Evolutionary conservation across 2,797 vertebrate species (phyloP), one percentile per base, ranked within the genome.

Genomic region (Leptodactylus fallax): DNA sequence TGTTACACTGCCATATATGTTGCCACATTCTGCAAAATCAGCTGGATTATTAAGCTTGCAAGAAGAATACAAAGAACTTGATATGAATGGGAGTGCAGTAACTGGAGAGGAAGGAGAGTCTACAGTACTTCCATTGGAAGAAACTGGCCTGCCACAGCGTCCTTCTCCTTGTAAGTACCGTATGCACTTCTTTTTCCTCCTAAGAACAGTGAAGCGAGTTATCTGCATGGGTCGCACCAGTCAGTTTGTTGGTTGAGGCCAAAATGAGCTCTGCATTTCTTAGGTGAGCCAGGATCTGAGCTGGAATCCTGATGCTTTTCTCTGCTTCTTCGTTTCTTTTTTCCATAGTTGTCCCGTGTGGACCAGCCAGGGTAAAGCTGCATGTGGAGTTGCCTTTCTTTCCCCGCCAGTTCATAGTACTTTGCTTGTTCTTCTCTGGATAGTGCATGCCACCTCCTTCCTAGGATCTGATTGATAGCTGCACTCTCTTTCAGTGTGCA

Each of bases 121-220:
- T 97, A 98, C 96, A 96, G 97, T 96, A 96, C 98, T 98, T 97
- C 97, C 96, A 98, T 99, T 96, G 96, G 97, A 98, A 98, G 97
- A 99, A 97, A 97, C 91, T 95, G 98, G 97, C 95, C 97, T 98
- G 96, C 96, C 93, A 93, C 97, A 98, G 95, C 95, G 95, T 97
- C 97, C 96, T 95, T 96, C 94, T 98, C 98, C 96, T 95, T 98
- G 98, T 97, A 99, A 95, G 97, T 98, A 99, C 96, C 98, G 97
- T 98, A 98, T 96, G 96, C 98, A 99, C 96, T 99, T 99, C 97
- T 99, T 99, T 97, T 99, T 99, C 97, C 98, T 97, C 98, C 98
- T 99, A 96, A 94, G 96, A 95, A 98, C 95, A 97, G 97, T 96
- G 96, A 95, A 98, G 96, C 98, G 96, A 98, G 96, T 96, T 95